These are phyloP conservation scores for Polydesmus complanatus DNA, from an alignment of 2,888 invertebrate genomes.

Conservation along the genomic window DNA sequence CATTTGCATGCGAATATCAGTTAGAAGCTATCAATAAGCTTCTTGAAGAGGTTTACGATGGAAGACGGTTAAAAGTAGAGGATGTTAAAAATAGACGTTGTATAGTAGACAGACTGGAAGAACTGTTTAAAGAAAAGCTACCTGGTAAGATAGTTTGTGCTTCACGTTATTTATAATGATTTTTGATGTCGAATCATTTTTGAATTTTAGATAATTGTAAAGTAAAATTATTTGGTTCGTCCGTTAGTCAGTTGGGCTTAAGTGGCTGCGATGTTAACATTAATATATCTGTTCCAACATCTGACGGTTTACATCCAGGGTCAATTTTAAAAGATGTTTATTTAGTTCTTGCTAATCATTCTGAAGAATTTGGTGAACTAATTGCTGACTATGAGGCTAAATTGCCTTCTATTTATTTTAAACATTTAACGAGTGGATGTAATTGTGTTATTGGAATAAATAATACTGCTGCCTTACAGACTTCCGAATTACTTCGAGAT, in stretches of 20 bases:
- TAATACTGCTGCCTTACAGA: conserved; percentile 26
- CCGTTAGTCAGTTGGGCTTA: conserved; percentile 32
- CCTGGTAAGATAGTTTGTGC: background rate
- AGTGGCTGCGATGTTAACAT: conserved; percentile 34
- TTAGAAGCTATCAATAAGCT: conserved; percentile 25
- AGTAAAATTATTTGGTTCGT: conserved; percentile 35
- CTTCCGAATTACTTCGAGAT: conserved; percentile 24
- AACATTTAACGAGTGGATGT: conserved; percentile 24
- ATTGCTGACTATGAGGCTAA: conserved; percentile 31
- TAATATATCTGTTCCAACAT: conserved; percentile 25
- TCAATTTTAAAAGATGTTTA: conserved; percentile 10
- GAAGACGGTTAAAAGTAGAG: conserved; percentile 26
- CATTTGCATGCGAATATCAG: conserved; percentile 27
- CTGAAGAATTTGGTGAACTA: conserved; percentile 22
- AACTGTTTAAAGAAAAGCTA: background rate
- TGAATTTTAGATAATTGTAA: conserved; percentile 19
- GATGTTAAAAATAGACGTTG: conserved; percentile 25
- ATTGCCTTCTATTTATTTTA: conserved; percentile 30
- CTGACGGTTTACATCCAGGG: conserved; percentile 12
- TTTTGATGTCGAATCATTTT: conserved; percentile 2
- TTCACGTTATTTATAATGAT: background rate
- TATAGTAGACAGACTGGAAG: conserved; percentile 24
- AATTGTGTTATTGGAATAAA: conserved; percentile 30
- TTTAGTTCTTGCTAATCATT: background rate
- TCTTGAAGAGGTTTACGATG: conserved; percentile 23